Evolutionary conservation across 2,113 vertebrate genomes (phyloP), one percentile per base, ranked within the genome.

Genomic region (Echinops telfairi): DNA sequence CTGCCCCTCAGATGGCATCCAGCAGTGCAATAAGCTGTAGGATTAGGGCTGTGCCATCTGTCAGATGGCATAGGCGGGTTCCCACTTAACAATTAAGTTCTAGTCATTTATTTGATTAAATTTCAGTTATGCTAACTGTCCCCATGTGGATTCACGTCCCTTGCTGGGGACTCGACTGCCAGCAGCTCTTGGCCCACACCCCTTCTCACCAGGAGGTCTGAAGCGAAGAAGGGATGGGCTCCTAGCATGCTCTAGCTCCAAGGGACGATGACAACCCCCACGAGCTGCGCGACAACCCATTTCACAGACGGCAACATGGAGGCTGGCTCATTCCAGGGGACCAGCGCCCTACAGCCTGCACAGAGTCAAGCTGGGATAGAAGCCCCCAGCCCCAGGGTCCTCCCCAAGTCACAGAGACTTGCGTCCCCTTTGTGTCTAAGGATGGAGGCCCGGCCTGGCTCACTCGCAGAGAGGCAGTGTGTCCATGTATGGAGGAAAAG

Each of bases 41-140:
- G 91, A 64, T 93, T 84, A 86, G 43, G 68, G 95, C 53, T 23
- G 25, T 89, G 84, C 91, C 92, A 77, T 91, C 89, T 92, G 93
- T 95, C 88, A 92, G 82, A 78, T 75, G 86, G 94, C 85, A 82
- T 12, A 76, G 88, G 81, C 70, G 94, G 90, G 20, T 33, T 79
- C 53, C 83, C 73, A 73, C 89, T 95, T 85, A 90, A 82, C 93
- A 17, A 70, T 84, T 94, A 78, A 3, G 38, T 86, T 91, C 91
- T 75, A 85, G 90, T 86, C 78, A 88, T 94, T 96, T 91, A 87
- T 96, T 94, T 96, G 96, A 95, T 96, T 96, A 95, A 86, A 90
- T 91, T 95, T 95, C 95, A 84, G 95, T 95, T 95, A 68, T 84
- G 91, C 73, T 93, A 94, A 75, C n/a, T 83, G 86, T 95, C 86